A percentile compares a stretch with the other conserved stretches of the same genome.
These are phyloP conservation scores for Drosophila mettleri DNA, from an alignment of 2,888 invertebrate genomes.

Conservation along the genomic window DNA sequence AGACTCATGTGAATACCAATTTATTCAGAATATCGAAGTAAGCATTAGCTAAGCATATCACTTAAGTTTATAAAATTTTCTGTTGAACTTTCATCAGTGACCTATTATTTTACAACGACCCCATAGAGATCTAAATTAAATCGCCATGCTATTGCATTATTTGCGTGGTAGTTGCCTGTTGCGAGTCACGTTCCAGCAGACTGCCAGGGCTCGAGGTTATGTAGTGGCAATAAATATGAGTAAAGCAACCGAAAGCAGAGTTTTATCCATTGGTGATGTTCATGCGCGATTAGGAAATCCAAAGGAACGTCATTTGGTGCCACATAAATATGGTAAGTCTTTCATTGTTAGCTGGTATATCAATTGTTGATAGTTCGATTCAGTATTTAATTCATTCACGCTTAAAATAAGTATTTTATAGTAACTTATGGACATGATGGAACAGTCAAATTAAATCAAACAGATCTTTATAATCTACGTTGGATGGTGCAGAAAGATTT, in stretches of 20 bases:
- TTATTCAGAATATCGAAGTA: too few relatives aligned
- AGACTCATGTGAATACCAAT: too few relatives aligned
- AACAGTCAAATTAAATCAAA: slow-evolving; percentile 88
- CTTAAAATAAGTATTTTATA: slow-evolving; percentile 26
- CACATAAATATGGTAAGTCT: slow-evolving; percentile 85
- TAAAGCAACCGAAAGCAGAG: slow-evolving; percentile 78
- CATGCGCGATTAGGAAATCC: slow-evolving; percentile 88
- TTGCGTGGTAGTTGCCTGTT: slow-evolving; percentile 43
- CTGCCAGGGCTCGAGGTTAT: slow-evolving; percentile 32
- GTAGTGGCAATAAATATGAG: slow-evolving; percentile 33
- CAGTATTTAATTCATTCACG: neutral
- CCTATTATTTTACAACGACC: neutral
- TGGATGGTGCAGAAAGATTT: slow-evolving; percentile 99
- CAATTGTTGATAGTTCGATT: slow-evolving; percentile 37
- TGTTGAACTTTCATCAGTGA: neutral
- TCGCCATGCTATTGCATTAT: slow-evolving; percentile 39
- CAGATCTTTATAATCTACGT: slow-evolving; percentile 91
- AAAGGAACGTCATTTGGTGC: slow-evolving; percentile 92
- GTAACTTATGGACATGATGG: slow-evolving; percentile 86
- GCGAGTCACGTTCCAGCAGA: slow-evolving; percentile 47
- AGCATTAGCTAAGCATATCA: too few relatives aligned
- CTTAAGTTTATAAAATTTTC: neutral
- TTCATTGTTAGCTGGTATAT: slow-evolving; percentile 6
- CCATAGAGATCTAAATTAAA: neutral
- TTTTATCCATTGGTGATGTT: slow-evolving; percentile 91